Evolutionary conservation across 2,888 invertebrate species (phyloP).

Genomic region (Lutraria lutraria): DNA sequence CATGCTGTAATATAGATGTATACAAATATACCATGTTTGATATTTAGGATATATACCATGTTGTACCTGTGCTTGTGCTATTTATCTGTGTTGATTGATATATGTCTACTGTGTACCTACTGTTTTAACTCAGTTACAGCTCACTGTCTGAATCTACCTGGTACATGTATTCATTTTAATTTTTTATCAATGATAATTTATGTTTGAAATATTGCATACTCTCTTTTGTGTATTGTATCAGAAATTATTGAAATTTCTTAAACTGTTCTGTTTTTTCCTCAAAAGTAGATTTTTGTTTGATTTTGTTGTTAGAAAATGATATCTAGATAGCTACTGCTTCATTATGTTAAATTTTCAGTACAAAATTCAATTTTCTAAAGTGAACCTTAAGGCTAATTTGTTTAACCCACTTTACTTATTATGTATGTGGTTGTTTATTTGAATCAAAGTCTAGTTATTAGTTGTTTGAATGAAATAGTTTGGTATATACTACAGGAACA

Average conservation of each 20-base stretch:
- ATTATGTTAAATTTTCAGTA: neutral
- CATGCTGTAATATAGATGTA: neutral
- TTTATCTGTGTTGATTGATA: neutral
- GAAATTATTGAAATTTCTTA: neutral
- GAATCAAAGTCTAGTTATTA: neutral
- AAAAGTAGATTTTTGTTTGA: neutral
- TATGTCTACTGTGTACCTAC: neutral
- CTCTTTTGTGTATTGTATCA: neutral
- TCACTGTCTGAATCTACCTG: neutral
- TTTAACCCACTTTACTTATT: neutral
- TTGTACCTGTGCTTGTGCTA: neutral
- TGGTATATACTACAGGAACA: no score
- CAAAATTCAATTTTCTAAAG: neutral
- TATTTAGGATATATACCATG: neutral
- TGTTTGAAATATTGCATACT: neutral
- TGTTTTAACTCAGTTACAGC: neutral
- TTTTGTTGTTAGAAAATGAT: neutral
- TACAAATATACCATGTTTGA: neutral
- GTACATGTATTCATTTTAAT: no score
- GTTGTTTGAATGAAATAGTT: neutral
- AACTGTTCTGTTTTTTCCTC: neutral
- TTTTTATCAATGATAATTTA: no score
- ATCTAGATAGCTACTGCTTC: neutral
- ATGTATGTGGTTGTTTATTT: neutral
- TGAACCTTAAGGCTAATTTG: neutral